Conservation (phyloP, 2,113 vertebrate genomes). For the Pachycephala philippinensis region DNA sequence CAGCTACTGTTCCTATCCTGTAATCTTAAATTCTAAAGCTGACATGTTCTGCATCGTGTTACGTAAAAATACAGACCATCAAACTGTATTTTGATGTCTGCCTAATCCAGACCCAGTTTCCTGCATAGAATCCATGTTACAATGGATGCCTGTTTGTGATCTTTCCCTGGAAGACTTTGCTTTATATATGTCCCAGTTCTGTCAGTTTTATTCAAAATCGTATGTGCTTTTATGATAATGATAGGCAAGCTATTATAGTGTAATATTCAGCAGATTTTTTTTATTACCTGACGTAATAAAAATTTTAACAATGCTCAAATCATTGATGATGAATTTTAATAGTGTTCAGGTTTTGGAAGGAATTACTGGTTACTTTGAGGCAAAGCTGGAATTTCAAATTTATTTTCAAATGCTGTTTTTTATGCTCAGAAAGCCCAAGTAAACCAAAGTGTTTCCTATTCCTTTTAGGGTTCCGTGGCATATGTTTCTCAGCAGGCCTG, state of each 20-base stretch:
- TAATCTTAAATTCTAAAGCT: not conserved
- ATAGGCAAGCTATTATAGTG: not conserved
- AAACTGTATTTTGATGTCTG: not conserved
- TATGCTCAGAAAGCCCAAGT: not conserved
- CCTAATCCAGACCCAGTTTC: not conserved
- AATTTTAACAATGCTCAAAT: not conserved
- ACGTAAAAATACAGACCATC: not conserved
- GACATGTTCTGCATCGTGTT: not conserved
- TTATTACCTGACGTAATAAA: not conserved
- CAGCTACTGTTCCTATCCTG: not conserved
- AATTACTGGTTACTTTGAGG: not conserved
- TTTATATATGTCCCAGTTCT: not conserved
- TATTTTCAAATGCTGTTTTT: not conserved
- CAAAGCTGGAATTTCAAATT: not conserved
- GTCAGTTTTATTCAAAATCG: not conserved
- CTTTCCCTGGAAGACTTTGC: not conserved
- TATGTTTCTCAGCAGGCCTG: slow-evolving; percentile 81
- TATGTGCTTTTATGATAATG: not conserved
- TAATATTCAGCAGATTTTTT: not conserved
- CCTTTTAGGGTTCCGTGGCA: slow-evolving; percentile 73
- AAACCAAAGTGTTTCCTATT: not conserved
- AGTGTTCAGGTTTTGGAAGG: not conserved
- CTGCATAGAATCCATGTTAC: not conserved
- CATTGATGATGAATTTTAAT: not conserved
- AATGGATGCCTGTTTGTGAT: not conserved